These are phyloP conservation scores for Patella vulgata DNA, from an alignment of 1,140 invertebrate species.

Conservation along the genomic window DNA sequence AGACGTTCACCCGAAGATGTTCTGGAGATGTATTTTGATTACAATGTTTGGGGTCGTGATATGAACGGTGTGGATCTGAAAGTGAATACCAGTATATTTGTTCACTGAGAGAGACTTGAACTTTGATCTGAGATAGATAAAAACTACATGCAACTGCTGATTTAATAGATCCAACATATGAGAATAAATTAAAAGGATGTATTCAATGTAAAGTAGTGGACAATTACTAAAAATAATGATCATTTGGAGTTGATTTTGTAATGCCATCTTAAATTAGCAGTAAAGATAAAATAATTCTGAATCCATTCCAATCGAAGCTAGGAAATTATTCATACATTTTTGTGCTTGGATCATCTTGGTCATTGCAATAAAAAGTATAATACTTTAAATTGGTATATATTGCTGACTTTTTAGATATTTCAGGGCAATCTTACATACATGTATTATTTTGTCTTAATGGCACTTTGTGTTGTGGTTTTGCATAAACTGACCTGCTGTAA, in stretches of 20 bases:
- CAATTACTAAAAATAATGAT: background rate
- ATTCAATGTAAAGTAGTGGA: background rate
- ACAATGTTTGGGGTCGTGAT: slow-evolving; percentile 9
- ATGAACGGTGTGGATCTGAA: slow-evolving; percentile 20
- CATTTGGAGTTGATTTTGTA: background rate
- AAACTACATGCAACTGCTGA: background rate
- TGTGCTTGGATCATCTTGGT: too few relatives aligned
- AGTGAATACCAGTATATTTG: slow-evolving; percentile 26
- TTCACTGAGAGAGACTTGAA: slow-evolving; percentile 6
- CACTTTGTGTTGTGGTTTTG: too few relatives aligned
- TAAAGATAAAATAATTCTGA: background rate
- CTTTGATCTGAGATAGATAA: background rate
- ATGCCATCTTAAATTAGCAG: background rate
- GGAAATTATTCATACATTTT: too few relatives aligned
- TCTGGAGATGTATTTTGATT: slow-evolving; percentile 24
- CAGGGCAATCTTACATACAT: too few relatives aligned
- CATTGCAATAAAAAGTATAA: too few relatives aligned
- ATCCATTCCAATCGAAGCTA: too few relatives aligned
- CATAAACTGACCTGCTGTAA: too few relatives aligned
- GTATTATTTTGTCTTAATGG: too few relatives aligned
- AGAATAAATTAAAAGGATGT: background rate
- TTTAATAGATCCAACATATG: background rate
- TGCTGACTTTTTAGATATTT: too few relatives aligned
- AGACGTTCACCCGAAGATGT: background rate
- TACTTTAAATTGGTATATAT: too few relatives aligned